Percentiles rank a stretch among this genome's conserved stretches.
phyloP scores from a whole-genome alignment of 2,113 vertebrate genomes.

The Podarcis cretensis region DNA sequence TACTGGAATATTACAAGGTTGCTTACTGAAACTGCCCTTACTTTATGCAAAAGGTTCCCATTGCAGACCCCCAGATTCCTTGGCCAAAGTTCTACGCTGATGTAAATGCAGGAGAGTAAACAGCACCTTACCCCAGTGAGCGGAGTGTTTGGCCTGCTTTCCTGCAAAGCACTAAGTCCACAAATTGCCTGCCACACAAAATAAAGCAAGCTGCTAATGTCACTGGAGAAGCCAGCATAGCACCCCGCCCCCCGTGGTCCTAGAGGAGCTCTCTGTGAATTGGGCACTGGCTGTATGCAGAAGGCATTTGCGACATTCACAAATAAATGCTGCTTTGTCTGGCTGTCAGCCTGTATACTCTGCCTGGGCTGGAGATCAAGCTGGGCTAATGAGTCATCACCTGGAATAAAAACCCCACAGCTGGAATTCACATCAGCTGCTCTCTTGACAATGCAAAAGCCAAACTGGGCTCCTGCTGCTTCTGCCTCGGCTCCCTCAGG shows the following conservation, averaged over 20 bases:
- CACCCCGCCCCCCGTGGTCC: not conserved
- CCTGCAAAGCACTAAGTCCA: not conserved
- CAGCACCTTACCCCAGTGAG: not conserved
- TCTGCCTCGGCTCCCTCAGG: not conserved
- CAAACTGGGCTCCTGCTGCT: not conserved
- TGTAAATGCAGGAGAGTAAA: not conserved
- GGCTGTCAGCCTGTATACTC: not conserved
- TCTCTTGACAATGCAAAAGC: not conserved
- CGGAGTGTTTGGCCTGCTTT: not conserved
- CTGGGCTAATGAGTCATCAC: slow-evolving; percentile 19
- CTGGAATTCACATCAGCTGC: slow-evolving; percentile 16
- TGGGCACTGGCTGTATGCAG: not conserved
- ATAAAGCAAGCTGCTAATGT: not conserved
- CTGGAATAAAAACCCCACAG: slow-evolving; percentile 8
- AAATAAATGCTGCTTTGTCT: slow-evolving; percentile 20
- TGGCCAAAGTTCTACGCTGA: not conserved
- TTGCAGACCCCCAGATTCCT: not conserved
- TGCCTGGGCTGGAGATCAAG: not conserved
- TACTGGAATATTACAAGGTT: not conserved
- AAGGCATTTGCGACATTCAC: not conserved
- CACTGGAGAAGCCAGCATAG: not conserved
- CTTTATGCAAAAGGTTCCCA: not conserved
- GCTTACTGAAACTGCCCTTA: not conserved
- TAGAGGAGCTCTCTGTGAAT: not conserved
- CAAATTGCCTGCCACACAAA: not conserved